Conservation (phyloP, 2,888 invertebrate species). For the Tenthredo amoena region DNA sequence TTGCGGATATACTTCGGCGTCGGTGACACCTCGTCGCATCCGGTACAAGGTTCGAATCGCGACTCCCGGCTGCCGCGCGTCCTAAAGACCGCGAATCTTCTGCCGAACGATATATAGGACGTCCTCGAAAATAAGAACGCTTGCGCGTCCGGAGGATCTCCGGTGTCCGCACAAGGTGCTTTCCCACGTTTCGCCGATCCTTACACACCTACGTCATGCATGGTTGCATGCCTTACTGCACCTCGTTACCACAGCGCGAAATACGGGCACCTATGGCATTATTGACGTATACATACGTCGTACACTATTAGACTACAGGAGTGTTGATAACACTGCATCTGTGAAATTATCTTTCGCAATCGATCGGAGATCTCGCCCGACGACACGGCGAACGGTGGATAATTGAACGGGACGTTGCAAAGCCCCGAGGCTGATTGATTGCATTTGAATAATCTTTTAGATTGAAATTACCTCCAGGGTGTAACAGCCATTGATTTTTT, state of each 20-base stretch:
- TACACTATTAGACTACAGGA: not conserved
- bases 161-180: not conserved
- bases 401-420: not conserved
- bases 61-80: slow-evolving; percentile 40
- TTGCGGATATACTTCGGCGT: not conserved
- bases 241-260: not conserved
- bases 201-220: not conserved
- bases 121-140: slow-evolving; percentile 26
- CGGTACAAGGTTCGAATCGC: slow-evolving; percentile 37
- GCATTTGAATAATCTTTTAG: not conserved
- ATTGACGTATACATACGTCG: too few relatives aligned
- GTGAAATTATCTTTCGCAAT: not conserved
- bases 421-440: not conserved
- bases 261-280: not conserved
- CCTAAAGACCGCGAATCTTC: slow-evolving; percentile 3
- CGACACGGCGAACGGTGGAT: not conserved
- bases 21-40: slow-evolving; percentile 14
- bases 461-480: not conserved
- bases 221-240: not conserved
- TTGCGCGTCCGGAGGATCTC: slow-evolving; percentile 24
- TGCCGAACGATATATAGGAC: slow-evolving; percentile 8
- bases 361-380: not conserved
- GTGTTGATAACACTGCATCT: not conserved
- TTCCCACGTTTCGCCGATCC: not conserved
- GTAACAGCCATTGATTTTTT: not conserved